These are phyloP conservation scores for Callaeas wilsoni DNA, from an alignment of 2,113 vertebrate species.

Conservation along the genomic window DNA sequence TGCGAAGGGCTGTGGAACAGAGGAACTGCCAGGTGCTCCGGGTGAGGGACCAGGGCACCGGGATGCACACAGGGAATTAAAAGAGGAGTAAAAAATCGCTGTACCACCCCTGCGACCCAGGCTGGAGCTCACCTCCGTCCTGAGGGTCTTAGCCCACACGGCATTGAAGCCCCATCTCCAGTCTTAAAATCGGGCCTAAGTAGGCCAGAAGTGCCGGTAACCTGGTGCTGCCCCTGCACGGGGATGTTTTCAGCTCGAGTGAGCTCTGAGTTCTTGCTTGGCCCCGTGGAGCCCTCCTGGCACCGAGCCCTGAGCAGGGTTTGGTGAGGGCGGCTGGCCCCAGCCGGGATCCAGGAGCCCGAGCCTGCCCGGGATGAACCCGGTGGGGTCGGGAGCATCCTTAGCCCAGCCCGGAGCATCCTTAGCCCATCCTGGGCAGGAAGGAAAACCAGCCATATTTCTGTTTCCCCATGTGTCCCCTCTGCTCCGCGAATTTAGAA, in stretches of 20 bases:
- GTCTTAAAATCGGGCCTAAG: background rate
- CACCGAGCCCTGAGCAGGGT: background rate
- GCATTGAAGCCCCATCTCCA: background rate
- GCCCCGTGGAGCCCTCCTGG: background rate
- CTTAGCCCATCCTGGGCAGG: rapidly evolving
- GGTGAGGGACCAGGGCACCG: too few relatives aligned
- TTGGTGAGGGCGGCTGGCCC: background rate
- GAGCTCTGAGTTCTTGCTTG: background rate
- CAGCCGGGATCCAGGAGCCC: background rate
- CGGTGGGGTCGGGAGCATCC: background rate
- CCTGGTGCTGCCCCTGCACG: background rate
- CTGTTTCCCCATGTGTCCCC: background rate
- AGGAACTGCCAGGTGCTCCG: too few relatives aligned
- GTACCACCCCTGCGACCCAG: rapidly evolving
- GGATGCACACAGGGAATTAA: rapidly evolving
- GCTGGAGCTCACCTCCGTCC: background rate
- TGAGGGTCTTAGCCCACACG: background rate
- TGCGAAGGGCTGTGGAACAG: too few relatives aligned
- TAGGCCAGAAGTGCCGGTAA: background rate
- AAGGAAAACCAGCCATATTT: rapidly evolving
- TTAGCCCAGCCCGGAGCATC: rapidly evolving
- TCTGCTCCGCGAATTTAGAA: background rate
- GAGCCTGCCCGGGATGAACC: background rate
- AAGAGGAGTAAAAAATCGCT: rapidly evolving
- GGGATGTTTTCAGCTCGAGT: background rate